A percentile compares a stretch with the other conserved stretches of the same genome.
Evolutionary conservation across 1,140 invertebrate species (phyloP).

Genomic region (Hetaerina americana): DNA sequence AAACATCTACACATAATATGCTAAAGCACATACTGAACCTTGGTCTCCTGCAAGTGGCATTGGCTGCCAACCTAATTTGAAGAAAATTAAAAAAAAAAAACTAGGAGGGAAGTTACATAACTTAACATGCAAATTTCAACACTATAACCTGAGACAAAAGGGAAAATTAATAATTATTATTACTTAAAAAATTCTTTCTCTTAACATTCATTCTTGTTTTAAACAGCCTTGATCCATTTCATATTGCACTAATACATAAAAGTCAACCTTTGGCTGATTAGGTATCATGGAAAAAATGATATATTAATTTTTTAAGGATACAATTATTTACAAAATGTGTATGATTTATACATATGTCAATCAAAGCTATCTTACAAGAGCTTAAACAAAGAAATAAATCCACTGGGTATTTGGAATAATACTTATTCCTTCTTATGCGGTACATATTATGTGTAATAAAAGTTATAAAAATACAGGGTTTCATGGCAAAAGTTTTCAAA

Average conservation of each 20-base stretch:
- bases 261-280: background rate
- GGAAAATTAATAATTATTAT: background rate
- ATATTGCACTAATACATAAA: background rate
- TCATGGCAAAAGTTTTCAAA: background rate
- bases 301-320: background rate
- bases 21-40: too few species aligned
- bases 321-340: background rate
- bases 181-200: background rate
- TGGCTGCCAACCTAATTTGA: too few species aligned
- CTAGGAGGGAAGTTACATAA: too few species aligned
- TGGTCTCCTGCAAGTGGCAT: too few species aligned
- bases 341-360: background rate
- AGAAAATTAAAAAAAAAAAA: too few species aligned
- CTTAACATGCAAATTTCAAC: too few species aligned
- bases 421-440: background rate
- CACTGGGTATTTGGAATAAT: background rate
- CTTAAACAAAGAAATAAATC: background rate
- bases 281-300: background rate
- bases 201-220: background rate
- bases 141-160: background rate
- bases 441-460: background rate
- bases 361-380: background rate
- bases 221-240: background rate
- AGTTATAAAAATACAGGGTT: background rate
- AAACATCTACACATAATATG: too few species aligned